phyloP scores from a whole-genome alignment of 64 coral and sea anemone genomes.

The Stichodactyla helianthus region DNA sequence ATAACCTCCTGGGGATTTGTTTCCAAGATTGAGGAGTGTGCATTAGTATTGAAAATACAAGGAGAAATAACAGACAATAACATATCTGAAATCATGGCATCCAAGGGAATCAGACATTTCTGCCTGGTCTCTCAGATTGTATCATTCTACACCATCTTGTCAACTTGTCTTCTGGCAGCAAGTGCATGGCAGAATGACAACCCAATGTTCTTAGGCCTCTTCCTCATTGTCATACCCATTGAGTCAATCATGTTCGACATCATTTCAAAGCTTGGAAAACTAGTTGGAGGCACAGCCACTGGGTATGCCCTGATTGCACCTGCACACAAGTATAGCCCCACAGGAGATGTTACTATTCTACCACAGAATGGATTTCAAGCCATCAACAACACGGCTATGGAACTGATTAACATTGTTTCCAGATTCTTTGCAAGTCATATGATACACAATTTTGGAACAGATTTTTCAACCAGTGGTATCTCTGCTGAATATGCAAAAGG shows the following conservation, averaged over 20 bases:
- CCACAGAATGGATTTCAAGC: constrained; percentile 70
- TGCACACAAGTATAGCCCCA: constrained; percentile 70
- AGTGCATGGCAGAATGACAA: constrained; percentile 75
- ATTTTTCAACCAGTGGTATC: constrained; percentile 93
- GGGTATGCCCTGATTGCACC: constrained; percentile 94
- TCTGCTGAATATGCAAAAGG: constrained; percentile 63
- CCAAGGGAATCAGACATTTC: constrained; percentile 85
- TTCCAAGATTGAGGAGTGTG: constrained; percentile 92
- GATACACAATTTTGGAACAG: constrained; percentile 96
- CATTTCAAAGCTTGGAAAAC: constrained; percentile 86
- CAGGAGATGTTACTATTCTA: constrained; percentile 61
- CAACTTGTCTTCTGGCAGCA: constrained; percentile 47
- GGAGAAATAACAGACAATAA: constrained; percentile 73
- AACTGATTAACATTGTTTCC: constrained; percentile 73
- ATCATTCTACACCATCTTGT: constrained; percentile 67
- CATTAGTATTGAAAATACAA: constrained; percentile 47
- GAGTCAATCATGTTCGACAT: constrained; percentile 84
- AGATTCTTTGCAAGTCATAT: constrained; percentile 91
- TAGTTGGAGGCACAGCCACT: constrained; percentile 94
- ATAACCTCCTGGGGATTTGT: constrained; percentile 89
- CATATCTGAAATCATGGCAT: constrained; percentile 86
- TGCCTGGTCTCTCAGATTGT: constrained; percentile 90
- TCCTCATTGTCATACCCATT: constrained; percentile 72
- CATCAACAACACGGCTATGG: constrained; percentile 71
- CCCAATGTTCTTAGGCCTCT: constrained; percentile 65